Conservation (phyloP, 2,113 vertebrate species). For the Hipposideros armiger region DNA sequence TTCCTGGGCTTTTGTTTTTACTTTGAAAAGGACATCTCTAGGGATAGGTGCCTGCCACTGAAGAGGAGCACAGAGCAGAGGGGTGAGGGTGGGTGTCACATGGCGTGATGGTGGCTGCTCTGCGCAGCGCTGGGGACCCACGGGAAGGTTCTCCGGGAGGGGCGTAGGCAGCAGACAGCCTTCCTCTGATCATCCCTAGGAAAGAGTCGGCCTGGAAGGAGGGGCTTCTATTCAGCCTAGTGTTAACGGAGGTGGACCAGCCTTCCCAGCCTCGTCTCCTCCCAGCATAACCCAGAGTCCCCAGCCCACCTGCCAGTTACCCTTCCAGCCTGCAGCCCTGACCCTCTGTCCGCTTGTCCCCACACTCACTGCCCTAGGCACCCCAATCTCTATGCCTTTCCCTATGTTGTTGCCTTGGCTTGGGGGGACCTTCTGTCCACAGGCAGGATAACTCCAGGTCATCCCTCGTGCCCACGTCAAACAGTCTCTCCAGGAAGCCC, state of each 20-base stretch:
- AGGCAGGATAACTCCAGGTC: background rate
- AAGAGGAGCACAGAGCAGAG: background rate
- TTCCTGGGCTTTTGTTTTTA: slow-evolving; percentile 10
- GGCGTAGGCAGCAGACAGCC: too few species aligned
- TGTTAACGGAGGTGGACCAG: background rate
- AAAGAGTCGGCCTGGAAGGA: background rate
- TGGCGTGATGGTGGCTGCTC: background rate
- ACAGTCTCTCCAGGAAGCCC: background rate
- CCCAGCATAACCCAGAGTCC: background rate
- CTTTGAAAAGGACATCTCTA: background rate
- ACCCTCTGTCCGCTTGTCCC: background rate
- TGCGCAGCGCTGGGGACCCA: background rate
- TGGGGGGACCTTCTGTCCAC: background rate
- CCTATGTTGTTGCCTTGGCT: background rate
- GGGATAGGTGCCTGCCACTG: too few species aligned
- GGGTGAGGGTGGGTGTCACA: background rate
- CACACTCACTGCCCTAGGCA: background rate
- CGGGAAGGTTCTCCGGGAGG: background rate
- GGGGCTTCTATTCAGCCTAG: background rate
- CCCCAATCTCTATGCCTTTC: background rate
- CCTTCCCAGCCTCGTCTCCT: background rate
- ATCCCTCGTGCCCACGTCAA: background rate
- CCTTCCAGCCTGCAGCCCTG: background rate
- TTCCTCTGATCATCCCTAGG: background rate
- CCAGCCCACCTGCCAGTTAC: background rate